Percentiles rank a stretch among this genome's conserved stretches.
These are phyloP conservation scores for Pogonomyrmex californicus DNA, from an alignment of 1,140 invertebrate genomes.

Conservation along the genomic window DNA sequence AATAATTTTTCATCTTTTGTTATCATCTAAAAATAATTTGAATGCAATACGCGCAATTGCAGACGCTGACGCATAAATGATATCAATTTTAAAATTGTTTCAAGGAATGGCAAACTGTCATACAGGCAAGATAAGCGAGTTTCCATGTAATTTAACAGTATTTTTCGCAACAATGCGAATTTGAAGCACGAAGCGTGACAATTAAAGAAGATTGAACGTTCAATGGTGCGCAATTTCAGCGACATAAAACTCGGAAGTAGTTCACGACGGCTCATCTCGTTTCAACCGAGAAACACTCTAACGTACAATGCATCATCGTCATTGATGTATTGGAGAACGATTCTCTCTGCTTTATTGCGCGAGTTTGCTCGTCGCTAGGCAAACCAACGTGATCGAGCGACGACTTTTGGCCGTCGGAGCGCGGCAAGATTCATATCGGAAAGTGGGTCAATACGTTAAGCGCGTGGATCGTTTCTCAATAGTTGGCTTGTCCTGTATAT, in stretches of 20 bases:
- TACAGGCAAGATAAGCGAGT: conserved; percentile 19
- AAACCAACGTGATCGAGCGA: conserved; percentile 62
- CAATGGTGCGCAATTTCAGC: conserved; percentile 60
- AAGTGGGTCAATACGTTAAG: conserved; percentile 78
- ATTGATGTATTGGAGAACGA: conserved; percentile 48
- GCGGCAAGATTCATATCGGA: conserved; percentile 74
- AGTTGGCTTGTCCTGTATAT: conserved; percentile 49
- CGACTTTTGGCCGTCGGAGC: conserved; percentile 57
- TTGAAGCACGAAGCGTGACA: conserved; percentile 50
- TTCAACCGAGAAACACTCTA: conserved; percentile 29
- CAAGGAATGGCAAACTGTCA: not conserved
- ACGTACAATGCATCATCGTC: conserved; percentile 45
- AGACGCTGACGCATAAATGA: not conserved
- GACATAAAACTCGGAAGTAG: conserved; percentile 51
- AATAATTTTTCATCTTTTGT: not conserved
- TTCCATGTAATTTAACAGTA: conserved; percentile 38
- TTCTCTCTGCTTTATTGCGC: conserved; percentile 60
- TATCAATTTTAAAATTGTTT: conserved; percentile 19
- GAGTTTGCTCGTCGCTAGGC: conserved; percentile 58
- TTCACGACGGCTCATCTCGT: conserved; percentile 45
- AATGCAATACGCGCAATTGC: not conserved
- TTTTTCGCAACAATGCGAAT: conserved; percentile 51
- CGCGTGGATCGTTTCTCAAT: conserved; percentile 74
- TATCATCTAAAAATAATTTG: not conserved
- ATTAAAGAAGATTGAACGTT: conserved; percentile 58